A percentile compares a stretch with the other conserved stretches of the same genome.
Evolutionary conservation across 2,113 vertebrate species (phyloP).

Genomic region (Sander lucioperca): DNA sequence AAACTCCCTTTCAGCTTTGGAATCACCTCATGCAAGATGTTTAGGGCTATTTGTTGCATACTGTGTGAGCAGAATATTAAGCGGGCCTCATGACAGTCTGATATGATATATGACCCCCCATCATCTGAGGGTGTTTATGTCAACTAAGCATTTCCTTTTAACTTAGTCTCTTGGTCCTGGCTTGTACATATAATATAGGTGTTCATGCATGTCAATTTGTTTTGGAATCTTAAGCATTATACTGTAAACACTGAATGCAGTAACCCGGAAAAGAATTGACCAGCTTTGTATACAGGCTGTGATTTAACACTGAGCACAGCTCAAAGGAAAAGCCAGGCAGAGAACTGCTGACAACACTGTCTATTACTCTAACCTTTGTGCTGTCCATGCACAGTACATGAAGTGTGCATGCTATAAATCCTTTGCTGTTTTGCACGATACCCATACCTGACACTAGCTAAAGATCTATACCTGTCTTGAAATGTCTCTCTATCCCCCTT

Average conservation of each 20-base stretch:
- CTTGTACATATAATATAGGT: slow-evolving; percentile 42
- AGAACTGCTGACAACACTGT: slow-evolving; percentile 79
- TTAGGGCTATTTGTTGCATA: slow-evolving; percentile 65
- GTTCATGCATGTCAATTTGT: slow-evolving; percentile 55
- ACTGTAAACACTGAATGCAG: slow-evolving; percentile 53
- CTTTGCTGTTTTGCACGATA: slow-evolving; percentile 76
- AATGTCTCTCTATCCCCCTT: slow-evolving; percentile 64
- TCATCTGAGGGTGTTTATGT: slow-evolving; percentile 56
- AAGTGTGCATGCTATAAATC: slow-evolving; percentile 77
- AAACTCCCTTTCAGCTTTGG: slow-evolving; percentile 30
- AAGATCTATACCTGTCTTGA: slow-evolving; percentile 81
- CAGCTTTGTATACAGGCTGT: slow-evolving; percentile 58
- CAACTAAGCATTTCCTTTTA: slow-evolving; percentile 66
- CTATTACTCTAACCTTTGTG: slow-evolving; percentile 61
- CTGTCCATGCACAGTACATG: slow-evolving; percentile 78
- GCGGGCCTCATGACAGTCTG: slow-evolving; percentile 43
- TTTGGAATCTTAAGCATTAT: slow-evolving; percentile 57
- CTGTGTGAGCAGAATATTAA: slow-evolving; percentile 62
- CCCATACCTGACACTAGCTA: slow-evolving; percentile 74
- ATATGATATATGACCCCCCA: slow-evolving; percentile 64
- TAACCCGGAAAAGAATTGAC: slow-evolving; percentile 42
- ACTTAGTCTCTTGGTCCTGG: slow-evolving; percentile 14
- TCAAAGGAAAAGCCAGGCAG: slow-evolving; percentile 54
- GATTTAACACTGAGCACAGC: slow-evolving; percentile 70
- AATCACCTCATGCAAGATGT: slow-evolving; percentile 45